A percentile compares a stretch with the other conserved stretches of the same genome.
Evolutionary conservation across 2,113 vertebrate genomes (phyloP).

Genomic region (Meles meles): DNA sequence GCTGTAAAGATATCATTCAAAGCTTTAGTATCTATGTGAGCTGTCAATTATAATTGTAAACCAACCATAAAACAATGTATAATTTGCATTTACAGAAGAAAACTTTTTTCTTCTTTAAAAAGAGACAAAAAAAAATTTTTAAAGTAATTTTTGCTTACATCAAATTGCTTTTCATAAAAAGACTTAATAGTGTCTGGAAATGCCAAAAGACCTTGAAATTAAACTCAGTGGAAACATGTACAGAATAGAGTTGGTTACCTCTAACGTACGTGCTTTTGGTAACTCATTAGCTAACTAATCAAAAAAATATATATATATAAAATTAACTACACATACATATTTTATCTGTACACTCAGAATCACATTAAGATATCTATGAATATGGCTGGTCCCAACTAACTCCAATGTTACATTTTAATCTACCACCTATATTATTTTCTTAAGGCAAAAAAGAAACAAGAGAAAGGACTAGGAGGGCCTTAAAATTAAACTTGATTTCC

Average conservation of each 20-base stretch:
- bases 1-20: slow-evolving; percentile 10
- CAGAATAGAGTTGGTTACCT: background rate
- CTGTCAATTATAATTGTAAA: slow-evolving; percentile 24
- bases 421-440: background rate
- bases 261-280: background rate
- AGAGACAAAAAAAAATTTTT: background rate
- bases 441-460: background rate
- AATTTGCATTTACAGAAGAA: background rate
- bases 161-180: background rate
- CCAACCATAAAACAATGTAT: slow-evolving; percentile 17
- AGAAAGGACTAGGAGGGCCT: background rate
- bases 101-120: background rate
- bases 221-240: background rate
- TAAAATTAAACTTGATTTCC: background rate
- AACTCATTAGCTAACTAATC: background rate
- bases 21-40: background rate
- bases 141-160: slow-evolving; percentile 4
- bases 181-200: background rate
- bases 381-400: background rate
- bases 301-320: background rate
- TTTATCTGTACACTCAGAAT: background rate
- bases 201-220: background rate
- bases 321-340: background rate
- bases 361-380: background rate
- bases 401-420: background rate